These are phyloP conservation scores for Zelleria hepariella DNA, from an alignment of 2,888 invertebrate genomes.

Conservation along the genomic window DNA sequence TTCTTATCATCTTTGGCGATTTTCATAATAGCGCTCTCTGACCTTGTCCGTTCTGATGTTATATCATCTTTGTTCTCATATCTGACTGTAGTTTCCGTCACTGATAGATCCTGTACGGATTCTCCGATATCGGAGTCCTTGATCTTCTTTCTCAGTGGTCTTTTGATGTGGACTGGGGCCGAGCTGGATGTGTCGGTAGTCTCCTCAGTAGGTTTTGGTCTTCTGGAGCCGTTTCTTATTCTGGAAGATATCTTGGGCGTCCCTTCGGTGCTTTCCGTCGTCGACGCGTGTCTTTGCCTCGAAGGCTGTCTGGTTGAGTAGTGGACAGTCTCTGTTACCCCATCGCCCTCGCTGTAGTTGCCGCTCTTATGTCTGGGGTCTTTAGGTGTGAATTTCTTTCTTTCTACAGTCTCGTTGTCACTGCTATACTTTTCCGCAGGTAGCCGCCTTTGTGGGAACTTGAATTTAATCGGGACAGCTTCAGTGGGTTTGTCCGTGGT, in stretches of 20 bases:
- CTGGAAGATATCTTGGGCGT: constrained; percentile 57
- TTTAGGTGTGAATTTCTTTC: constrained; percentile 66
- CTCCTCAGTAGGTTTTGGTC: constrained; percentile 50
- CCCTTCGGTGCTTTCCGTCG: constrained; percentile 33
- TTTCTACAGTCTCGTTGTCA: constrained; percentile 54
- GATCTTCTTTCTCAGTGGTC: constrained; percentile 49
- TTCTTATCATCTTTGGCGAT: constrained; percentile 63
- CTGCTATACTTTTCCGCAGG: constrained; percentile 40
- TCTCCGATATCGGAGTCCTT: constrained; percentile 53
- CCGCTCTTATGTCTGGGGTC: constrained; percentile 48
- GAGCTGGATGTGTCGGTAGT: constrained; percentile 37
- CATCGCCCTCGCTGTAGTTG: constrained; percentile 42
- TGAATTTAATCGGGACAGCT: constrained; percentile 37
- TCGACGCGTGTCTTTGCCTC: constrained; percentile 42
- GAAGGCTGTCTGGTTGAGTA: constrained; percentile 35
- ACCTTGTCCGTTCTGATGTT: constrained; percentile 56
- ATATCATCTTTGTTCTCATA: constrained; percentile 42
- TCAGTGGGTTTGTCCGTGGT: constrained; percentile 43
- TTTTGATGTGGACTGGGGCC: constrained; percentile 37
- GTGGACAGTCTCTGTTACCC: constrained; percentile 35
- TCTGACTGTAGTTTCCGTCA: constrained; percentile 39
- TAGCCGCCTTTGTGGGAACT: constrained; percentile 64
- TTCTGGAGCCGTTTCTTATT: constrained; percentile 49
- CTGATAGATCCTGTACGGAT: constrained; percentile 50
- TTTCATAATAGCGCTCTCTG: constrained; percentile 72